Conservation (phyloP, 2,888 invertebrate genomes). For the Pilophorus perplexus region DNA sequence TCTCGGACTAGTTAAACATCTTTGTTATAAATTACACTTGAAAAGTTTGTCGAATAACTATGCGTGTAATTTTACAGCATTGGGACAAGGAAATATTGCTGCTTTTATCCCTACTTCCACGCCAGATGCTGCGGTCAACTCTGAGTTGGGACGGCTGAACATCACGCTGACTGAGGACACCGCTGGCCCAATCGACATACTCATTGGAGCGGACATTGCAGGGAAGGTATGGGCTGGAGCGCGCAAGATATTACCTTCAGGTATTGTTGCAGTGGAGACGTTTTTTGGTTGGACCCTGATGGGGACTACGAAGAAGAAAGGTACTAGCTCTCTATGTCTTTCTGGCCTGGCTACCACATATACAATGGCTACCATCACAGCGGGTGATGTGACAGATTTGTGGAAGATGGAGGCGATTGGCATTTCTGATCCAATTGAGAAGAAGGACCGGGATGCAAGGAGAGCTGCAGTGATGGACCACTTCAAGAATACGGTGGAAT, state of each 20-base stretch:
- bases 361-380: constrained; percentile 3
- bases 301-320: not conserved
- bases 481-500: constrained; percentile 28
- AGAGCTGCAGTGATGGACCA: too few relatives aligned
- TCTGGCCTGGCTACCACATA: not conserved
- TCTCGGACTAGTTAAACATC: not conserved
- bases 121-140: not conserved
- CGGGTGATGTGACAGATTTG: constrained; percentile 2
- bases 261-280: constrained; percentile 28
- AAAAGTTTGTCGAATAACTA: not conserved
- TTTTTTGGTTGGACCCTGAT: constrained; percentile 21
- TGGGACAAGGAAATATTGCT: constrained; percentile 11
- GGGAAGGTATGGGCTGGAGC: constrained; percentile 18
- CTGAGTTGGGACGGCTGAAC: constrained; percentile 3
- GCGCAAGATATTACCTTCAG: not conserved
- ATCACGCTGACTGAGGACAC: not conserved
- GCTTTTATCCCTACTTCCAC: not conserved
- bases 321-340: not conserved
- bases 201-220: constrained; percentile 27
- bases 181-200: constrained; percentile 16
- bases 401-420: constrained; percentile 14
- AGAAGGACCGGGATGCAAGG: too few relatives aligned
- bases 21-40: not conserved
- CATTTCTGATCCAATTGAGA: not conserved
- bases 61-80: not conserved